phyloP scores from a whole-genome alignment of 2,888 invertebrate species.

The Tenthredo amoena region DNA sequence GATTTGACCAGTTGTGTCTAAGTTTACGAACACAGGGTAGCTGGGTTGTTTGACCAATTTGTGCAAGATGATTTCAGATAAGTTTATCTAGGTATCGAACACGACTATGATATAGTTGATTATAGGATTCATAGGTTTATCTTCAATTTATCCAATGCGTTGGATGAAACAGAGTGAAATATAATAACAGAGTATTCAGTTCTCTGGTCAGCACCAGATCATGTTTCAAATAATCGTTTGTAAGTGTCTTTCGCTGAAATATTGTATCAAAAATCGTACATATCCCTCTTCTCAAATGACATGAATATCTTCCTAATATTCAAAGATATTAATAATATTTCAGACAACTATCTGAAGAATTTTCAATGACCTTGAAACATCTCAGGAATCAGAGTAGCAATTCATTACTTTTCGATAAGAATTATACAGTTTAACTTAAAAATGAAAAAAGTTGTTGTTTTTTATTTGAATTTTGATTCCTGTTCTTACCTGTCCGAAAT shows the following conservation, averaged over 20 bases:
- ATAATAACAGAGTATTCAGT: background rate
- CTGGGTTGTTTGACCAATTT: background rate
- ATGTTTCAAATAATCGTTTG: background rate
- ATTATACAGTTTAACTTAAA: background rate
- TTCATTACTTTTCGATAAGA: background rate
- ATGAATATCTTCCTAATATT: background rate
- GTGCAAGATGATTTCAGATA: background rate
- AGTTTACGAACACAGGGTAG: background rate
- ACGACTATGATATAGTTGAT: background rate
- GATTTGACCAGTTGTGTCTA: background rate
- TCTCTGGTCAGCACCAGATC: background rate
- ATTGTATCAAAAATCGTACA: background rate
- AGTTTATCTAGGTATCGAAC: background rate
- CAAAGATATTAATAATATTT: background rate
- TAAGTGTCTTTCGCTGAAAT: background rate
- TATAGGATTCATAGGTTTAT: background rate
- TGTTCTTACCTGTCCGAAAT: constrained; percentile 89
- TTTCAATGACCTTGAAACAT: background rate
- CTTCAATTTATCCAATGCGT: background rate
- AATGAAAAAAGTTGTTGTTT: no score
- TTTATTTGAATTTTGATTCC: background rate
- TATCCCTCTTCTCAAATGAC: background rate
- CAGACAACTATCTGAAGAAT: background rate
- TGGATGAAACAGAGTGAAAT: background rate
- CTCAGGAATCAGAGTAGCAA: background rate